Percentiles rank a stretch among this genome's conserved stretches.
phyloP scores from a whole-genome alignment of 2,797 vertebrate genomes.

The Dicrostonyx torquatus region DNA sequence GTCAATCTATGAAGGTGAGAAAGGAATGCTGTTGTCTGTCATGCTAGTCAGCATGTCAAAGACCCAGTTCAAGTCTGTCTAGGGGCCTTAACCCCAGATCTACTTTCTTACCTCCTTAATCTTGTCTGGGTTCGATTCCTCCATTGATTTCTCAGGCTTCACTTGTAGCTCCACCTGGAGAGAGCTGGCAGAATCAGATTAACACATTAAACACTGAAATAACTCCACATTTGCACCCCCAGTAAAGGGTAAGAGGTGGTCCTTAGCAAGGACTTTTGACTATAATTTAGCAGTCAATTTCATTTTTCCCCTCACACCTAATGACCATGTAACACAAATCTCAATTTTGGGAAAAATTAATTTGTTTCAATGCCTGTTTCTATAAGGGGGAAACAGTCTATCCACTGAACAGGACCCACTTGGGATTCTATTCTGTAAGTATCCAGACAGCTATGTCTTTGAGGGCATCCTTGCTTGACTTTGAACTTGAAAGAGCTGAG shows the following conservation, averaged over 20 bases:
- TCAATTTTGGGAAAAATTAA: constrained; percentile 64
- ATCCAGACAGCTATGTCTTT: neutral
- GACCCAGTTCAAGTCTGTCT: constrained; percentile 38
- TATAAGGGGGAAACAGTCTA: constrained; percentile 30
- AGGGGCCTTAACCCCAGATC: neutral
- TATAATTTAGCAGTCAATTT: constrained; percentile 66
- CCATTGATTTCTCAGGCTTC: constrained; percentile 67
- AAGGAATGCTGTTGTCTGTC: constrained; percentile 30
- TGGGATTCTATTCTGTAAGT: constrained; percentile 46
- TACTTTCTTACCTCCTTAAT: neutral
- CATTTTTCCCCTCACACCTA: constrained; percentile 57
- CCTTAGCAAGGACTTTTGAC: constrained; percentile 42
- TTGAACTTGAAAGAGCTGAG: neutral
- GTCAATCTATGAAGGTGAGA: neutral
- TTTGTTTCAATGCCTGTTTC: constrained; percentile 43
- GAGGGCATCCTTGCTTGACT: neutral
- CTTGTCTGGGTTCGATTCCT: constrained; percentile 22
- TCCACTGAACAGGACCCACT: neutral
- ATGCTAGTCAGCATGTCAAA: constrained; percentile 35
- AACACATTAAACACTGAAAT: constrained; percentile 58
- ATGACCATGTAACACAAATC: constrained; percentile 52
- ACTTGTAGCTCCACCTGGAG: constrained; percentile 44
- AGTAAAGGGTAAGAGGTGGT: constrained; percentile 26
- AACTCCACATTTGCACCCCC: neutral
- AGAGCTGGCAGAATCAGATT: constrained; percentile 52